Percentiles rank a stretch among this genome's conserved stretches.
Evolutionary conservation across 2,113 vertebrate species (phyloP).

Genomic region (Strix aluco): DNA sequence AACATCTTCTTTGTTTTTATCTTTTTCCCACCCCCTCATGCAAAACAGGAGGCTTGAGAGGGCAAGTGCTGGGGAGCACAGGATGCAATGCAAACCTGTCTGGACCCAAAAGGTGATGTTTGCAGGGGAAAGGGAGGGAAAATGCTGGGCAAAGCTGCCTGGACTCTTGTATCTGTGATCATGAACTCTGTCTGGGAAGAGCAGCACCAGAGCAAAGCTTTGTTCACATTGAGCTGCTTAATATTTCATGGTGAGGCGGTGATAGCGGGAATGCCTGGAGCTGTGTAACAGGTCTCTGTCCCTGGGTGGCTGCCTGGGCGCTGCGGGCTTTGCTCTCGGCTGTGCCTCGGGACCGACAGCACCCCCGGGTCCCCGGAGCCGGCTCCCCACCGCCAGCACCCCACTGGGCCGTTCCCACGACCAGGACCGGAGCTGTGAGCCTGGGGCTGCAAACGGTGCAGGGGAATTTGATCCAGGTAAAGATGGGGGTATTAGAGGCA

Average conservation of each 20-base stretch:
- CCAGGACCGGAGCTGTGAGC: background rate
- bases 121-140: background rate
- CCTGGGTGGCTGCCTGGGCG: background rate
- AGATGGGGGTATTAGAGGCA: too few species aligned
- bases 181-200: background rate
- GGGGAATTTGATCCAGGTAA: background rate
- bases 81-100: background rate
- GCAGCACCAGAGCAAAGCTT: background rate
- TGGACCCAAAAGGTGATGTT: background rate
- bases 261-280: background rate
- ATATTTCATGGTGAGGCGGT: background rate
- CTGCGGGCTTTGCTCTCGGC: background rate
- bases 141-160: background rate
- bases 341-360: too few species aligned
- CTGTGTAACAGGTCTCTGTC: background rate
- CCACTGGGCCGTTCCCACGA: rapidly evolving
- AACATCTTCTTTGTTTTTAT: background rate
- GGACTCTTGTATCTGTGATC: background rate
- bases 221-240: background rate
- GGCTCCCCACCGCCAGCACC: background rate
- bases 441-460: background rate
- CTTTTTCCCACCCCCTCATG: background rate
- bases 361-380: background rate
- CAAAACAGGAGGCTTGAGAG: background rate
- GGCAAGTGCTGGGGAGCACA: background rate